Evolutionary conservation across 2,888 invertebrate genomes (phyloP), one percentile per base, ranked within the genome.

Genomic region (Oxytorus armatus): DNA sequence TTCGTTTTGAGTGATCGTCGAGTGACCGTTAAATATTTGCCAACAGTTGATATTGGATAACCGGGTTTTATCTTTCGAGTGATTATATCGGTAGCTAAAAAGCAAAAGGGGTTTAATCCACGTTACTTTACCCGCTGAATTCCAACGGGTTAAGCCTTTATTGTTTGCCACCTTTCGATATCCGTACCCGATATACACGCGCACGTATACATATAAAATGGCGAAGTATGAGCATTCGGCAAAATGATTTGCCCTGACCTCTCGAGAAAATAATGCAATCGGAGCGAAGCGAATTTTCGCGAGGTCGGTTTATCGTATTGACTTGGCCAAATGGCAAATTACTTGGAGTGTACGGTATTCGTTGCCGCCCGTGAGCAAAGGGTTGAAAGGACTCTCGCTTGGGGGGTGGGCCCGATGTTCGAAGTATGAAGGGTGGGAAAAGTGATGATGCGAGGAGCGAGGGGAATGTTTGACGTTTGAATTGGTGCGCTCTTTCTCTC

Each of bases 281-380:
- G 55, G 47, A 57, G 61, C 61, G 59, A 55, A 72, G 61, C 68
- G 72, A 73, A 80, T 80, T 74, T 72, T 72, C 23, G 57, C 36
- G 51, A 21, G 66, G 21, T 47, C 23, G 68, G 66, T 68, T 47
- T 44, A 61, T 73, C 57, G 36, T 63, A 82, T 82, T 80, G 80
- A 83, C 80, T 83, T 55, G 80, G 66, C 47, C 77, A 80, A 82
- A 83, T 82, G 76, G 78, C 70, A 80, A 82, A 83, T 80, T 83
- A 82, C 82, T 80, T 68, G 72, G 66, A 80, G 75, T 69, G 70
- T 51, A 33, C n/a, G n/a, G 66, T 51, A 78, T 73, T 77, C 59
- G 68, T 59, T 23, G 69, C 21, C 33, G 7, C 29, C 18, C 57
- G 14, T 29, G 21, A 59, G 4, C 33, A 18, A 23, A 63, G 36